Evolutionary conservation across 2,888 invertebrate species (phyloP), one percentile per base, ranked within the genome.

Genomic region (Aspidapion aeneum): DNA sequence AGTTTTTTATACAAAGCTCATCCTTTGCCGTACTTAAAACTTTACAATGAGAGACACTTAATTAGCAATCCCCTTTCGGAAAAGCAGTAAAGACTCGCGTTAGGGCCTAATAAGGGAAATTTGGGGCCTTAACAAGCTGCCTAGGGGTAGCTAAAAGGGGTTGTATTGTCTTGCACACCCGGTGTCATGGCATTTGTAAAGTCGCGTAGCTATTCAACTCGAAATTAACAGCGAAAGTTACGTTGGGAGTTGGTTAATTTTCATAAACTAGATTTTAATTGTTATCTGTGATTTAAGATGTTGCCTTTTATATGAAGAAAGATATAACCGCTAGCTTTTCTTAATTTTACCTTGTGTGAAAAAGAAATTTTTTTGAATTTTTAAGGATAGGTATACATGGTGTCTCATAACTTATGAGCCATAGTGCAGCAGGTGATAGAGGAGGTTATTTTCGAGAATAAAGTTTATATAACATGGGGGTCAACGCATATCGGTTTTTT

Each of bases 61-160:
- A 76, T 75, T 76, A 77, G 76, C 74, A 71, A 71, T 73, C 71
- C 73, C 73, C 69, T 71, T 71, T 74, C 74, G 69, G 69, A 74
- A 73, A 71, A 71, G 72, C 72, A 71, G 71, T 76, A 77, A 77
- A 77, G 78, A 75, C 76, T 75, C 74, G 74, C 76, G 76, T 78
- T 77, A 77, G 74, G 73, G 74, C 74, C 75, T 76, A 75, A 77
- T 77, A 76, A 75, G 76, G 75, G 69, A 71, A 72, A 52, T 52
- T 18, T 19, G 5, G 52, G 18, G 17, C 52, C 52, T 18, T 52
- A 18, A 52, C 52, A 19, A 52, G 52, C 52, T 18, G 52, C 52
- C 52, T 52, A 5, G 52, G 52, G 52, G 35, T 35, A 12, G 35
- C 35, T 35, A 12, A 35, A 35, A 35, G 35, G 35, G 35, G 12